Evolutionary conservation across 2,888 invertebrate genomes (phyloP).

Genomic region (Apocheima hispidaria): DNA sequence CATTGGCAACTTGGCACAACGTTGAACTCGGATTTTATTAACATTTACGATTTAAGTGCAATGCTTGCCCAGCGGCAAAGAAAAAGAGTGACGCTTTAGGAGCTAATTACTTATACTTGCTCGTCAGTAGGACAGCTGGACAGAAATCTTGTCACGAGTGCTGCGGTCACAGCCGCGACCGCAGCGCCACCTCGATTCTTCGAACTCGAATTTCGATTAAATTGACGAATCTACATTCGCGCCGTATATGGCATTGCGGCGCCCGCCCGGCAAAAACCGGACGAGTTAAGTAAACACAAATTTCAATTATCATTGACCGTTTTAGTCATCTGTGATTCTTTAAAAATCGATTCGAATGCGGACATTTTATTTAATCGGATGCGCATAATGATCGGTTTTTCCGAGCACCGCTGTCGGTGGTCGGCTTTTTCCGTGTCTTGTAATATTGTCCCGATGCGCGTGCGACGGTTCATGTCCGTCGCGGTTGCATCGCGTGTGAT

Average conservation of each 20-base stretch:
- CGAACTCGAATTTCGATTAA: constrained; percentile 74
- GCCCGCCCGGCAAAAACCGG: constrained; percentile 71
- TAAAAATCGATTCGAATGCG: constrained; percentile 63
- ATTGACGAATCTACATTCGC: constrained; percentile 77
- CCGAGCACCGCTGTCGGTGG: constrained; percentile 73
- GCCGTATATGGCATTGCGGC: constrained; percentile 73
- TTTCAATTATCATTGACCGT: constrained; percentile 83
- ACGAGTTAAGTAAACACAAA: constrained; percentile 80
- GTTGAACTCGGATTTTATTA: constrained; percentile 50
- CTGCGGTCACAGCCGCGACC: constrained; percentile 36
- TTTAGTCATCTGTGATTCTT: constrained; percentile 78
- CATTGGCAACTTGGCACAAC: constrained; percentile 23
- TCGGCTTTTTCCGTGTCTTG: constrained; percentile 76
- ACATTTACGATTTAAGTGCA: constrained; percentile 48
- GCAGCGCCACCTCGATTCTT: constrained; percentile 67
- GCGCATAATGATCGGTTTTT: constrained; percentile 82
- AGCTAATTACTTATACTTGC: constrained; percentile 64
- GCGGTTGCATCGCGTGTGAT: constrained; percentile 66
- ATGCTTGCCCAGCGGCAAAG: constrained; percentile 42
- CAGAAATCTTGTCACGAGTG: constrained; percentile 43
- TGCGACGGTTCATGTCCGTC: constrained; percentile 44
- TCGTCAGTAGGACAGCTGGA: constrained; percentile 60
- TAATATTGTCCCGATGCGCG: constrained; percentile 74
- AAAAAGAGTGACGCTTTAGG: constrained; percentile 59
- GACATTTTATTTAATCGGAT: constrained; percentile 75